Base-by-base conservation (phyloP, 2,888 invertebrate species). In the Lomographa bimaculata region DNA sequence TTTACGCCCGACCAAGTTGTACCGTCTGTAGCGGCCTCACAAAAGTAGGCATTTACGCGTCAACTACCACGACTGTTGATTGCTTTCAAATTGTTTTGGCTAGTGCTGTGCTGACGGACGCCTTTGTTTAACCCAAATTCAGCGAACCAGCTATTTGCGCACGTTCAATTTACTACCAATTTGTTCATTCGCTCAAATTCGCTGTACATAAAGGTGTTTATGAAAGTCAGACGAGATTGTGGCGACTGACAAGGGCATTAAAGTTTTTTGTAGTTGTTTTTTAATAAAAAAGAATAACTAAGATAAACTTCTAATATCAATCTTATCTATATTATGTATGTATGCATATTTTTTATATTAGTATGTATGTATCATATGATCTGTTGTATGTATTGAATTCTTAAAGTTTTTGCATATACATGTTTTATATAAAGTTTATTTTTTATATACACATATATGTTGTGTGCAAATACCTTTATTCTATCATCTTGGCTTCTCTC, bases 41-140 rank as follows among this genome's bases (percentile, higher is more conserved):
- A 16, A 26, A 25, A 17, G 18, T 17, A 18, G 11, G 18, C 7
- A 19, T 40, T 44, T 19, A 30, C 28, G 27, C 30, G 7, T 38
- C 47, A 35, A 16, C 19, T 19, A 20, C 21, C 40, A 16, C 32
- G 30, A 8, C 30, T 38, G 30, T 44, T 38, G 44, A 44, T 46
- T 45, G 46, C 44, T 52, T 49, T 37, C 18, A 25, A 45, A 49
- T 46, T 38, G 48, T 39, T 48, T 43, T 33, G 27, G 30, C 37
- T 39, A 33, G 35, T n/a, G n/a, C n/a, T n/a, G n/a, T n/a, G n/a
- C n/a, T n/a, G 36, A 27, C 27, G 20, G 34, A 17, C 19, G 35
- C 27, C 26, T 44, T 42, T 41, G 49, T 41, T 35, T 40, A 42
- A 26, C 20, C 24, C 18, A 32, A 44, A 34, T 38, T 32, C 20